Conservation (phyloP, 2,797 vertebrate species). For the Catamblyrhynchus diadema region DNA sequence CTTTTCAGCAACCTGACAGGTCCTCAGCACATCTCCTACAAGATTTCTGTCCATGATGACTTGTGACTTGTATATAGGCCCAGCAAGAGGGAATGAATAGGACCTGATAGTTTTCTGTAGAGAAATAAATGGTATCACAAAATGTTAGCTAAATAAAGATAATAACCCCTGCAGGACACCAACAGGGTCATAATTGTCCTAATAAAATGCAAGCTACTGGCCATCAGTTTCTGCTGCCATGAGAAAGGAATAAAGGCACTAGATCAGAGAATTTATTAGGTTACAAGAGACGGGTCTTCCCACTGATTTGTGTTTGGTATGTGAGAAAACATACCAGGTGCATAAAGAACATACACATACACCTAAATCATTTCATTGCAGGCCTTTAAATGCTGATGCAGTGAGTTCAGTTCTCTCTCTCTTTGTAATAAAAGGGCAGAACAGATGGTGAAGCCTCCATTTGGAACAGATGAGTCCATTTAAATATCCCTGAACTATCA, state of each 20-base stretch:
- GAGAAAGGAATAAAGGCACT: not conserved
- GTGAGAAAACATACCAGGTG: conserved; percentile 27
- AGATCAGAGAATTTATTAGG: conserved; percentile 22
- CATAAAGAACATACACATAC: not conserved
- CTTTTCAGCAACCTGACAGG: not conserved
- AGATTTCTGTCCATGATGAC: not conserved
- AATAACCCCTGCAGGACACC: conserved; percentile 18
- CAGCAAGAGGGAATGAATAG: not conserved
- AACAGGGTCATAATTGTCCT: conserved; percentile 19
- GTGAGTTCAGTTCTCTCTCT: not conserved
- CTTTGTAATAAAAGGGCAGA: conserved; percentile 28
- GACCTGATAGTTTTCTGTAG: not conserved
- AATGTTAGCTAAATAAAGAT: not conserved
- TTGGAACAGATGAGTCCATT: conserved; percentile 44
- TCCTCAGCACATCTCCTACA: not conserved
- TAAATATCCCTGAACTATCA: conserved; percentile 36
- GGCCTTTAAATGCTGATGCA: not conserved
- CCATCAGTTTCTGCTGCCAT: conserved; percentile 25
- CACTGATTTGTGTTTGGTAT: conserved; percentile 51
- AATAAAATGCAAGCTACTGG: conserved; percentile 48
- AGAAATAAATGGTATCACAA: not conserved
- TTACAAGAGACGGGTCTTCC: not conserved
- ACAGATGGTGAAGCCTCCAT: conserved; percentile 30
- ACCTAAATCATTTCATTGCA: not conserved
- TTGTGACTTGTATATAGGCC: accelerated